Percentiles rank a stretch among this genome's conserved stretches.
Conservation (phyloP, 2,888 invertebrate genomes). For the Melieria picta region DNA sequence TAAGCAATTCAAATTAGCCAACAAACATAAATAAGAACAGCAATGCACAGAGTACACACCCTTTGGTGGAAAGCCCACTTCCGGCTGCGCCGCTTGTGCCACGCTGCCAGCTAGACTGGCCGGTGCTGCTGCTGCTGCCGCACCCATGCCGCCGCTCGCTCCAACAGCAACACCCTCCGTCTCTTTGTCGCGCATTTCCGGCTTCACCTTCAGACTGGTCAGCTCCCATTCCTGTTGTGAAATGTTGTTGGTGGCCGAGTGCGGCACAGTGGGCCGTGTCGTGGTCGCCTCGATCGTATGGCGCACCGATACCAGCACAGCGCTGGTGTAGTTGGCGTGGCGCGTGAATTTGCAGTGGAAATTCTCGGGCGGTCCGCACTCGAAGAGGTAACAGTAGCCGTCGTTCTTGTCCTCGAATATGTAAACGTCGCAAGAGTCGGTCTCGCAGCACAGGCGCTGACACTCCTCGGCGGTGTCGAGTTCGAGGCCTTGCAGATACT, state of each 20-base stretch:
- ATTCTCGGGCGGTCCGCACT: conserved; percentile 89
- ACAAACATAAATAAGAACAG: neutral
- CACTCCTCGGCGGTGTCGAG: conserved; percentile 84
- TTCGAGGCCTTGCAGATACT: conserved; percentile 86
- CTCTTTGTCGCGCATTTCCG: conserved; percentile 54
- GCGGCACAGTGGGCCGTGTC: conserved; percentile 46
- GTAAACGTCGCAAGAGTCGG: conserved; percentile 87
- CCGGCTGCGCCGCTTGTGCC: conserved; percentile 28
- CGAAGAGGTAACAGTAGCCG: conserved; percentile 90
- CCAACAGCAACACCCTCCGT: conserved; percentile 6
- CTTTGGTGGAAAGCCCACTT: conserved; percentile 34
- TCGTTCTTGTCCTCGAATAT: conserved; percentile 88
- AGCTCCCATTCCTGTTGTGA: conserved; percentile 66
- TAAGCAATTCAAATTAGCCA: neutral
- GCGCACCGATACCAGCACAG: conserved; percentile 76
- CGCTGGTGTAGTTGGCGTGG: conserved; percentile 89
- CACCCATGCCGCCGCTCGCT: conserved; percentile 17
- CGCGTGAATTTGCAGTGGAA: conserved; percentile 93
- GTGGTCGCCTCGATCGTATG: conserved; percentile 51
- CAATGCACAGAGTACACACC: conserved; percentile 13
- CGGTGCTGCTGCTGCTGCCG: neutral
- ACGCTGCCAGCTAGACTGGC: conserved; percentile 11
- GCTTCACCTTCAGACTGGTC: conserved; percentile 63
- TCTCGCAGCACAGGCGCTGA: conserved; percentile 86
- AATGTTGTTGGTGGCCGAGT: conserved; percentile 43